Conservation (phyloP, 1,140 invertebrate genomes). For the Parasteatoda tepidariorum region DNA sequence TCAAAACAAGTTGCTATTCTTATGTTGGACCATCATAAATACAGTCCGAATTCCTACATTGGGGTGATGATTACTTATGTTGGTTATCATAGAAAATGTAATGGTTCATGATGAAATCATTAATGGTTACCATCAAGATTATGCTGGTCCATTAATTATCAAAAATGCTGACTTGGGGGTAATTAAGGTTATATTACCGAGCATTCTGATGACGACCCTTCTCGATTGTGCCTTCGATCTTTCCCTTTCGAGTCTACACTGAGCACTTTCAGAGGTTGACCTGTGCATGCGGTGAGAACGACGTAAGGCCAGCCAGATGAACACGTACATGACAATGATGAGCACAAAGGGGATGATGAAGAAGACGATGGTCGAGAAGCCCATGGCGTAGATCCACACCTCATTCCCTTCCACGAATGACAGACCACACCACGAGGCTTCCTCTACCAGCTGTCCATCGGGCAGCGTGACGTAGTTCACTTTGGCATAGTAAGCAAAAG, state of each 20-base stretch:
- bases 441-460: slow-evolving; percentile 59
- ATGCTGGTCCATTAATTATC: too few species aligned
- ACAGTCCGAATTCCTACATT: too few species aligned
- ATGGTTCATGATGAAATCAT: too few species aligned
- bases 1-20: too few species aligned
- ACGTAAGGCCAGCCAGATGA: slow-evolving; percentile 63
- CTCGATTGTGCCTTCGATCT: slow-evolving; percentile 62
- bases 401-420: slow-evolving; percentile 65
- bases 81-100: too few species aligned
- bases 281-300: slow-evolving; percentile 58
- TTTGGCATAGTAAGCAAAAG: slow-evolving; percentile 75
- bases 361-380: slow-evolving; percentile 67
- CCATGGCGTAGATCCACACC: slow-evolving; percentile 66
- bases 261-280: slow-evolving; percentile 41
- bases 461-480: slow-evolving; percentile 64
- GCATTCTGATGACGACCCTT: slow-evolving; percentile 64
- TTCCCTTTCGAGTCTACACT: slow-evolving; percentile 33
- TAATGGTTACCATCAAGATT: too few species aligned
- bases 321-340: slow-evolving; percentile 63
- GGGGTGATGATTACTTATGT: too few species aligned
- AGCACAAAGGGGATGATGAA: slow-evolving; percentile 64
- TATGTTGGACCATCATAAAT: too few species aligned
- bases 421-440: slow-evolving; percentile 67
- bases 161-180: too few species aligned
- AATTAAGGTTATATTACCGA: slow-evolving; percentile 61